Conservation (phyloP, 2,888 invertebrate genomes). For the Coleophora deauratella region DNA sequence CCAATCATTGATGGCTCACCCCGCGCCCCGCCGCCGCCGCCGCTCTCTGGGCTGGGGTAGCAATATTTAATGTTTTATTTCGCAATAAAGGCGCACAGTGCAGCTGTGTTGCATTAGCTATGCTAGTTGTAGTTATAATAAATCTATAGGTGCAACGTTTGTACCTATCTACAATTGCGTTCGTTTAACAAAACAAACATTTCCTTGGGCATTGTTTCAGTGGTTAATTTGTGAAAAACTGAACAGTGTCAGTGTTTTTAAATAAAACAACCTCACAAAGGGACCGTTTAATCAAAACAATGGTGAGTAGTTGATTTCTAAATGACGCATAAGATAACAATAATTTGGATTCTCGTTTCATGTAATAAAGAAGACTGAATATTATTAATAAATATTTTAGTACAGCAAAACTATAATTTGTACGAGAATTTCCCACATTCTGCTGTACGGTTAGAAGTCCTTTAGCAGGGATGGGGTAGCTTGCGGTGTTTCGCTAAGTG, state of each 20-base stretch:
- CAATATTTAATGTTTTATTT: conserved; percentile 55
- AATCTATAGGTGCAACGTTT: no score
- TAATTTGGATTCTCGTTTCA: no score
- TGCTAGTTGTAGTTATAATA: conserved; percentile 20
- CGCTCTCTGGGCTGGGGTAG: conserved; percentile 24
- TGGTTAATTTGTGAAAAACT: not conserved
- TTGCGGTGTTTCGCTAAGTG: conserved; percentile 30
- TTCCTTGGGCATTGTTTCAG: not conserved
- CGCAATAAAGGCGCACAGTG: conserved; percentile 49
- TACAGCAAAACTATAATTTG: no score
- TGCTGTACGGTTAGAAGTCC: conserved; percentile 1
- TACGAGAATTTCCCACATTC: no score
- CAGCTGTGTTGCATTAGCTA: conserved; percentile 56
- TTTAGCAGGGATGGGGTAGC: conserved; percentile 19
- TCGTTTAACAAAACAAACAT: no score
- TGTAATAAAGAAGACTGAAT: no score
- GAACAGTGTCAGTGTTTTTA: no score
- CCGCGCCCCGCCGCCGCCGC: conserved; percentile 26
- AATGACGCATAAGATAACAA: no score
- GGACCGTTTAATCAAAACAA: no score
- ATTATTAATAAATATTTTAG: no score
- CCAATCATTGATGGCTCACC: conserved; percentile 39
- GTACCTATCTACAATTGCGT: not conserved
- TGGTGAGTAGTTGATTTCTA: no score
- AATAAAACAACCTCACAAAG: no score